phyloP scores from a whole-genome alignment of 2,797 vertebrate genomes.

The Trematomus bernacchii region DNA sequence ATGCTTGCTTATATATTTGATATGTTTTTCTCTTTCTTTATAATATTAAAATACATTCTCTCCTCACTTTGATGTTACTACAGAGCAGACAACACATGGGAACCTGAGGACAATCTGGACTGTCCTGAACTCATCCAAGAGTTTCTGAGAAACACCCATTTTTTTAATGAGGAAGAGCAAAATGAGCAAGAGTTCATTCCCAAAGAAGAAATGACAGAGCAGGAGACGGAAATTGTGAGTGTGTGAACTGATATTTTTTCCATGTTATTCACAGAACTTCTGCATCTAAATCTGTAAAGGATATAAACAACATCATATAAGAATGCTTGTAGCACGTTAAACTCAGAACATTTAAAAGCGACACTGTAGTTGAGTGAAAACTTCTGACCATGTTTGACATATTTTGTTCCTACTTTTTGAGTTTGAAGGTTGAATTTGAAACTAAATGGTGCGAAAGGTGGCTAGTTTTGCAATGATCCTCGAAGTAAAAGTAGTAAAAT shows the following conservation, averaged over 20 bases:
- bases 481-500: conserved; percentile 51
- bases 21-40: too few species aligned
- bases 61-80: background rate
- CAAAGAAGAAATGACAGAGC: conserved; percentile 83
- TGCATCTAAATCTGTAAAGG: conserved; percentile 19
- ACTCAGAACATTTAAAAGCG: background rate
- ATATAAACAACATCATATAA: background rate
- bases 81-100: conserved; percentile 99
- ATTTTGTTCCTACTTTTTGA: conserved; percentile 8
- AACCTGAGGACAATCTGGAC: conserved; percentile 98
- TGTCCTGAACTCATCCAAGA: conserved; percentile 97
- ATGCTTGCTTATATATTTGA: background rate
- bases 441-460: conserved; percentile 16
- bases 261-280: conserved; percentile 53
- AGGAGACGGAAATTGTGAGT: conserved; percentile 84
- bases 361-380: background rate
- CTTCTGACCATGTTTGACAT: background rate
- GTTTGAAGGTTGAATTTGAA: conserved; percentile 23
- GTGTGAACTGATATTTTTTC: conserved; percentile 36
- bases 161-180: conserved; percentile 74
- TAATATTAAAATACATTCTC: background rate
- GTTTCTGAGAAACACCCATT: conserved; percentile 91
- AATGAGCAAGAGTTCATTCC: conserved; percentile 61
- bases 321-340: background rate
- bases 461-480: conserved; percentile 6